phyloP scores from a whole-genome alignment of 2,113 vertebrate genomes.

The Nesoenas mayeri region DNA sequence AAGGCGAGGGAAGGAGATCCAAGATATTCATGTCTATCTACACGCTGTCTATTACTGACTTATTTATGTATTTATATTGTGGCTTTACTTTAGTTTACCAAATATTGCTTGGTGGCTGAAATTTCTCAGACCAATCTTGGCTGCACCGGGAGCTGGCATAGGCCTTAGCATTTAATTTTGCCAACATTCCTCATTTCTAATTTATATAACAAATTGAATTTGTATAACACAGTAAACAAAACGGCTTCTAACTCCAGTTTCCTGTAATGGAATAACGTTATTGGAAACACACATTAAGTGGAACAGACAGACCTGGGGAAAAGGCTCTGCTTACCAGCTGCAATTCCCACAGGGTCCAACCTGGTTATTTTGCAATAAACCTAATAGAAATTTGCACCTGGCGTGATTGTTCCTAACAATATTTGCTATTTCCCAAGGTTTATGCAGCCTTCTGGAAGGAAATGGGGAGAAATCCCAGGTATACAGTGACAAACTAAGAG shows the following conservation, averaged over 20 bases:
- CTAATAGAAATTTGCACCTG: not conserved
- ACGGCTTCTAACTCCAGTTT: not conserved
- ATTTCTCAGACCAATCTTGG: not conserved
- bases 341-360: not conserved
- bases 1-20: not conserved
- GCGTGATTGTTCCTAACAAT: not conserved
- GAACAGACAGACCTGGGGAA: not conserved
- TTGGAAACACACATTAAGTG: constrained; percentile 39
- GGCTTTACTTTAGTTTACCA: not conserved
- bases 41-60: not conserved
- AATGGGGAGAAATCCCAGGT: not conserved
- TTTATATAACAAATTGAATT: constrained; percentile 71
- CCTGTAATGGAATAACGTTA: constrained; percentile 25
- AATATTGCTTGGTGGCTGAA: not conserved
- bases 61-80: not conserved
- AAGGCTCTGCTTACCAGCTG: not conserved
- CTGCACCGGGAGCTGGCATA: not conserved
- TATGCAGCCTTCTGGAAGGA: not conserved
- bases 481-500: not conserved
- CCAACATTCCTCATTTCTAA: constrained; percentile 49
- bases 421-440: not conserved
- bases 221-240: constrained; percentile 65
- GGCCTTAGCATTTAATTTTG: constrained; percentile 40
- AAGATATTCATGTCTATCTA: not conserved
- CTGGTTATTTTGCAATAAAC: not conserved